Conservation (phyloP, 2,888 invertebrate species). For the Drosophila longiperda region DNA sequence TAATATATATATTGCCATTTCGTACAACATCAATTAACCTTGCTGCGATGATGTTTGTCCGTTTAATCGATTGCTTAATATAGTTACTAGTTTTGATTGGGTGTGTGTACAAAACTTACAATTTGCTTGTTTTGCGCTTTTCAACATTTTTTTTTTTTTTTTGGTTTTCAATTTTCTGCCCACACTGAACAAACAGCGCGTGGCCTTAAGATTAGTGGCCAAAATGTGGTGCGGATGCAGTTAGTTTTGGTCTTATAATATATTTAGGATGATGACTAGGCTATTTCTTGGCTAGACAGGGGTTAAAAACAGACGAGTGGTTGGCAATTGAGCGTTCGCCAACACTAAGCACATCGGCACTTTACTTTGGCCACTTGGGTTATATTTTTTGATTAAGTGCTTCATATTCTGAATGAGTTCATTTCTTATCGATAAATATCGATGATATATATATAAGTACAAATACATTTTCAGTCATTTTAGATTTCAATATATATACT, state of each 20-base stretch:
- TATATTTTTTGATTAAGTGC: slow-evolving; percentile 44
- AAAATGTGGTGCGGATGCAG: slow-evolving; percentile 52
- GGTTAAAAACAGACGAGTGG: background rate
- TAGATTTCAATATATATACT: slow-evolving; percentile 26
- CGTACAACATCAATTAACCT: background rate
- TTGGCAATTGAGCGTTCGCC: slow-evolving; percentile 25
- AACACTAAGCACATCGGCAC: slow-evolving; percentile 52
- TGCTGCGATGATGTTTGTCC: background rate
- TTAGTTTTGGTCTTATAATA: slow-evolving; percentile 33
- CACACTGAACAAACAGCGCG: slow-evolving; percentile 77
- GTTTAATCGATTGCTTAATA: slow-evolving; percentile 1
- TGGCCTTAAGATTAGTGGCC: slow-evolving; percentile 66
- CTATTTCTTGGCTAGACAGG: slow-evolving; percentile 3
- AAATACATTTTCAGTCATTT: slow-evolving; percentile 37
- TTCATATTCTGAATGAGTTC: slow-evolving; percentile 79
- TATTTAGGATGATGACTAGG: background rate
- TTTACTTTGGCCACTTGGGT: slow-evolving; percentile 55
- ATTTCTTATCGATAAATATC: slow-evolving; percentile 42
- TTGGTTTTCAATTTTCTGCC: slow-evolving; percentile 64
- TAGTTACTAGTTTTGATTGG: slow-evolving; percentile 8
- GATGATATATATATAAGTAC: slow-evolving; percentile 22
- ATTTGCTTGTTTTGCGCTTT: slow-evolving; percentile 58
- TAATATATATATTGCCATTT: background rate
- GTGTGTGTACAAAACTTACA: slow-evolving; percentile 53
- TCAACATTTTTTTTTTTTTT: slow-evolving; percentile 20